These are phyloP conservation scores for Propithecus deckenii DNA, from an alignment of 2,797 vertebrate species.

Conservation along the genomic window DNA sequence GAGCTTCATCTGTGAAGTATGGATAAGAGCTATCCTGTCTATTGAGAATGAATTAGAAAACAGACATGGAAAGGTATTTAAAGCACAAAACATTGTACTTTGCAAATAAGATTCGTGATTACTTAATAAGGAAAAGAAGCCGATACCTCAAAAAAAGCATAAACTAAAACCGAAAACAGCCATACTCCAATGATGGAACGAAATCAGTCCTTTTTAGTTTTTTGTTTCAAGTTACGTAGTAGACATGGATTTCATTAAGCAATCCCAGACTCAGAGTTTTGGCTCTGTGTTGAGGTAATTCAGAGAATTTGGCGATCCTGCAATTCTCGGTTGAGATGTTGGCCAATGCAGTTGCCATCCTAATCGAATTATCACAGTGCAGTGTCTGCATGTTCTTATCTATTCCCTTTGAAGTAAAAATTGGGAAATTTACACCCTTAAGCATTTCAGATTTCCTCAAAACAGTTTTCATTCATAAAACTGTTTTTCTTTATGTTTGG, in stretches of 20 bases:
- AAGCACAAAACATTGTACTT: background rate
- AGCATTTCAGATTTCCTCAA: constrained; percentile 34
- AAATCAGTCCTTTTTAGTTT: background rate
- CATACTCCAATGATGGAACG: background rate
- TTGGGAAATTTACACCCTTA: background rate
- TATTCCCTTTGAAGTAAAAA: constrained; percentile 43
- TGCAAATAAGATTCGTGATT: background rate
- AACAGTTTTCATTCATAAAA: background rate
- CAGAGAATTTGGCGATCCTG: background rate
- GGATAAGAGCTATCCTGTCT: background rate
- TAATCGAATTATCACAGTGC: background rate
- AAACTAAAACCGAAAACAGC: background rate
- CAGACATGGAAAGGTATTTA: background rate
- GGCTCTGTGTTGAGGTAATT: background rate
- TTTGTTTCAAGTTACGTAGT: background rate
- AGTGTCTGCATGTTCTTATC: background rate
- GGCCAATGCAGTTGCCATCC: background rate
- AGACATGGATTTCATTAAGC: background rate
- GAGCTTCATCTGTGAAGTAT: background rate
- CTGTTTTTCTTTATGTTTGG: constrained; percentile 1
- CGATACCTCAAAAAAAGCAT: background rate
- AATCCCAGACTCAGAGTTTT: background rate
- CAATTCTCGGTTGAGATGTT: background rate
- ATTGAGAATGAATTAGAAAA: background rate
- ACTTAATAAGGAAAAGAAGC: background rate